Percentiles rank a stretch among this genome's conserved stretches.
Conservation (phyloP, 2,113 vertebrate species). For the Tricholaema leucomelas region DNA sequence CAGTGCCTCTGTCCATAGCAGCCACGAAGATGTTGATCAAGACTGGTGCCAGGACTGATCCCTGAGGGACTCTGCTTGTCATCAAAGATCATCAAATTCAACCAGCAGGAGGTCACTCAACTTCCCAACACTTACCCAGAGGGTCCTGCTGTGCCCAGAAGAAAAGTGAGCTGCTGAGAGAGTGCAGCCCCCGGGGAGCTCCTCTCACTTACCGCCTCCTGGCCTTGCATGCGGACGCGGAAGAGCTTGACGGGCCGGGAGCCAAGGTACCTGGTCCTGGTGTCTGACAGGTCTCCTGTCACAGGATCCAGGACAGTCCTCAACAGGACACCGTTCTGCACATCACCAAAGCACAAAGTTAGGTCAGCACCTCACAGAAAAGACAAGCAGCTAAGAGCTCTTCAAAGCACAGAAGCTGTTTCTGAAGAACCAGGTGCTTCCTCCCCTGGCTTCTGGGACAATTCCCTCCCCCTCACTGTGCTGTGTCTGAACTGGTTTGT, state of each 20-base stretch:
- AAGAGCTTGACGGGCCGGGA: constrained; percentile 97
- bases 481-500: background rate
- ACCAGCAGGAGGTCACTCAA: background rate
- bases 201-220: constrained; percentile 91
- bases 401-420: background rate
- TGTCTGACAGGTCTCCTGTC: constrained; percentile 94
- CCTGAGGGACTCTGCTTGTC: no score
- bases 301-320: constrained; percentile 95
- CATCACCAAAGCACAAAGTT: background rate
- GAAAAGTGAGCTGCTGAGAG: background rate
- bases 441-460: background rate
- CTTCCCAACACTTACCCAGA: constrained; percentile 14
- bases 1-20: no score
- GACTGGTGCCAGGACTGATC: no score
- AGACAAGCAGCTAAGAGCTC: background rate
- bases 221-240: constrained; percentile 96
- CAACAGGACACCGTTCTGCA: constrained; percentile 92
- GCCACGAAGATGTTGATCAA: no score
- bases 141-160: background rate
- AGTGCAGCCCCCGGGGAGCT: background rate
- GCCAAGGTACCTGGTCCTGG: constrained; percentile 93
- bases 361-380: background rate
- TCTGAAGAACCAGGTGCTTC: background rate
- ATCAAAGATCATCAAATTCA: no score
- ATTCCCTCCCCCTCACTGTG: background rate